Evolutionary conservation across 2,113 vertebrate genomes (phyloP).

Genomic region (Apodemus sylvaticus): DNA sequence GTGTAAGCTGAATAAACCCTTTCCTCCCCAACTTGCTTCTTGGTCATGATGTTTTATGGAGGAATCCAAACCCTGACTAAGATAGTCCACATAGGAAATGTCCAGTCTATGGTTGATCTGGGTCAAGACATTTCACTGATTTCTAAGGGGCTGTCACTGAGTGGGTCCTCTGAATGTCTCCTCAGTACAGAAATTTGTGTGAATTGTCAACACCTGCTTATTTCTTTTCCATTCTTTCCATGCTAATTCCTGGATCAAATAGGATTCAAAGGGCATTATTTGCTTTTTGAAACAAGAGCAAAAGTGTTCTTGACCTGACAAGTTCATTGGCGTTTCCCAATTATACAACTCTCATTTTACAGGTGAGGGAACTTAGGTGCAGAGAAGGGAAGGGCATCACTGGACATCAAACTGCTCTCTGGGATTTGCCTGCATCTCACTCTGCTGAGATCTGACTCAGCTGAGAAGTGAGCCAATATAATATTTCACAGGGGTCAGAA

Average conservation of each 20-base stretch:
- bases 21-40: too few relatives aligned
- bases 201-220: neutral
- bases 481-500: neutral
- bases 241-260: neutral
- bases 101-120: neutral
- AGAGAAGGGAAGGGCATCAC: neutral
- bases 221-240: neutral
- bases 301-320: neutral
- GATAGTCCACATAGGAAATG: neutral
- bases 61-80: too few relatives aligned
- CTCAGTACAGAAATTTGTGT: neutral
- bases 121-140: neutral
- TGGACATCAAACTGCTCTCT: neutral
- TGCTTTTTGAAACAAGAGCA: neutral
- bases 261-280: neutral
- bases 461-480: neutral
- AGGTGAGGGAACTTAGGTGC: slow-evolving; percentile 17
- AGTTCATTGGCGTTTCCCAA: neutral
- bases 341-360: neutral
- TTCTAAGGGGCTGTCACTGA: neutral
- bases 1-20: too few relatives aligned
- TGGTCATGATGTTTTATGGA: too few relatives aligned
- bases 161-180: neutral
- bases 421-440: neutral
- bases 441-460: neutral